Conservation (phyloP, 2,797 vertebrate species). For the Chelidonichthys spinosus region DNA sequence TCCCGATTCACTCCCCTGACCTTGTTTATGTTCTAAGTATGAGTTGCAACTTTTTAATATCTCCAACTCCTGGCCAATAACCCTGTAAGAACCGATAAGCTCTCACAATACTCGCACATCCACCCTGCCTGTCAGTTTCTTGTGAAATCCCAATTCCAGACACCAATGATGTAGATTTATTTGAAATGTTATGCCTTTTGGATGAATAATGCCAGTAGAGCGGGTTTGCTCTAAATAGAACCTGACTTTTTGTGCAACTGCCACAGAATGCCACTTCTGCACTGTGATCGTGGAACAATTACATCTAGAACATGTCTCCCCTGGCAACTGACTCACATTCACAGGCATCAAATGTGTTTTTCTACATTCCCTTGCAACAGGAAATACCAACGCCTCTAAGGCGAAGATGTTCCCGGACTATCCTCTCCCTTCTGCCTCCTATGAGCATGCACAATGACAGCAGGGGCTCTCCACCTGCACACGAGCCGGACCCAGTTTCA, state of each 20-base stretch:
- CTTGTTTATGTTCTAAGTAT: constrained; percentile 41
- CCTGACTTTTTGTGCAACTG: no score
- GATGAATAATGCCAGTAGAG: constrained; percentile 16
- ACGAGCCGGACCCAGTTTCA: background rate
- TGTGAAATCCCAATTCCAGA: constrained; percentile 12
- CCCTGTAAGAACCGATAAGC: constrained; percentile 16
- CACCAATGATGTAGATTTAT: background rate
- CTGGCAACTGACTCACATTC: background rate
- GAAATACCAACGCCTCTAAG: constrained; percentile 22
- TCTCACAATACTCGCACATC: background rate
- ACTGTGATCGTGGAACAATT: background rate
- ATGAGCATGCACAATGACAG: constrained; percentile 4
- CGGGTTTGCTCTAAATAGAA: background rate
- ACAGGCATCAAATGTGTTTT: constrained; percentile 19
- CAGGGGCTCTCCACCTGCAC: constrained; percentile 3
- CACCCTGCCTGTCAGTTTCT: background rate
- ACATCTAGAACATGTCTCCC: background rate
- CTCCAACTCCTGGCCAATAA: constrained; percentile 1
- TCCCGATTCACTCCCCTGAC: constrained; percentile 45
- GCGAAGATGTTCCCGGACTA: constrained; percentile 13
- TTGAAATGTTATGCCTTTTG: constrained; percentile 11
- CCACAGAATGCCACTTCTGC: background rate
- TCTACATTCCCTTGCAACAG: constrained; percentile 35
- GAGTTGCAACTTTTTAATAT: constrained; percentile 45
- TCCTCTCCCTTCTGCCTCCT: constrained; percentile 9